Conservation (phyloP, 2,797 vertebrate genomes). For the Limnodromus scolopaceus region DNA sequence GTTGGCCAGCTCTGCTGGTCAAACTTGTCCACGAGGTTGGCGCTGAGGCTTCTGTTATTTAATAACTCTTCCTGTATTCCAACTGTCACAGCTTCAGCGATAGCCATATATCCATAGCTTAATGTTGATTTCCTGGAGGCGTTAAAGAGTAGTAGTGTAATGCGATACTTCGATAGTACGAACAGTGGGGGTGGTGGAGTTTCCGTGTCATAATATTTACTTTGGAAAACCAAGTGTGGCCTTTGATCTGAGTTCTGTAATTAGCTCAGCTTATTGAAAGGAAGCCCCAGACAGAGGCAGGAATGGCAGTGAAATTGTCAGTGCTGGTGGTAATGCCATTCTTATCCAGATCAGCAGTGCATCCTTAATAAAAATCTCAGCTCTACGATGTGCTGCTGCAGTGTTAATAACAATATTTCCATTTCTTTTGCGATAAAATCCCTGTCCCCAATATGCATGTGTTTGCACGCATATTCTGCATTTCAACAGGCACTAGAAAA, state of each 20-base stretch:
- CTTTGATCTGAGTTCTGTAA: slow-evolving; percentile 35
- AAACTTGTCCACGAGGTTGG: neutral
- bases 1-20: neutral
- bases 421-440: neutral
- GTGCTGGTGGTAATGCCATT: neutral
- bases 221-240: slow-evolving; percentile 3
- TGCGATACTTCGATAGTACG: neutral
- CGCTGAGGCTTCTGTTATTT: neutral
- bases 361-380: neutral
- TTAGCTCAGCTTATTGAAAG: neutral
- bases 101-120: neutral
- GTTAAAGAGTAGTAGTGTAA: neutral
- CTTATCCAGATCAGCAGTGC: neutral
- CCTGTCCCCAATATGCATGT: neutral
- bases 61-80: neutral
- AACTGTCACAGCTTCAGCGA: neutral
- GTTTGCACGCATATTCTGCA: neutral
- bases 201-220: slow-evolving; percentile 56
- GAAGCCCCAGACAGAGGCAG: neutral
- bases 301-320: neutral
- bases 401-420: neutral
- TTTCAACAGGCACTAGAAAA: neutral
- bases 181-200: slow-evolving; percentile 6
- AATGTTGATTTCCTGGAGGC: slow-evolving; percentile 5
- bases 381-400: neutral